A percentile compares a stretch with the other conserved stretches of the same genome.
Conservation (phyloP, 2,888 invertebrate genomes). For the Rhagium mordax region DNA sequence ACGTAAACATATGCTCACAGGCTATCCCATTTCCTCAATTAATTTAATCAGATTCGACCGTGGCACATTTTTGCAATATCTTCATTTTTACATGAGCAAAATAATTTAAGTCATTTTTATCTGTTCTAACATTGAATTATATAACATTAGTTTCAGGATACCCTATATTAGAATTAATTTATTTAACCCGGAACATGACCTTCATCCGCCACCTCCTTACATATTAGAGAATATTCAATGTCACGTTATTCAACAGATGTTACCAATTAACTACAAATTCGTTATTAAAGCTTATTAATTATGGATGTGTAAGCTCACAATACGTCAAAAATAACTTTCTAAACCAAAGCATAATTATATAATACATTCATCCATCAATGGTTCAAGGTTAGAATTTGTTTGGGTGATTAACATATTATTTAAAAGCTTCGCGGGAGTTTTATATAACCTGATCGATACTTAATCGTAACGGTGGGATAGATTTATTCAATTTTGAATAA, state of each 20-base stretch:
- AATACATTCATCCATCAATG: slow-evolving; percentile 14
- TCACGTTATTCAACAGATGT: slow-evolving; percentile 18
- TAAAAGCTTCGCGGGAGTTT: slow-evolving; percentile 9
- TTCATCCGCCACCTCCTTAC: neutral
- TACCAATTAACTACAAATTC: slow-evolving; percentile 19
- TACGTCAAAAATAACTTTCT: slow-evolving; percentile 18
- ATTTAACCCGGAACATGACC: neutral
- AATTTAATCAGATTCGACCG: too few relatives aligned
- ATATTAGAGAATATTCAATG: neutral
- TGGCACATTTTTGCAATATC: too few relatives aligned
- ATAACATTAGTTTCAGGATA: too few relatives aligned
- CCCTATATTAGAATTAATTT: slow-evolving; percentile 1
- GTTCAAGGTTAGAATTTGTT: slow-evolving; percentile 25
- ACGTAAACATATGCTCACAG: too few relatives aligned
- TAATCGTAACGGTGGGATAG: neutral
- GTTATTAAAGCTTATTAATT: slow-evolving; percentile 10
- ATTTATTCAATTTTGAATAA: slow-evolving; percentile 4
- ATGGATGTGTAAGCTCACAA: slow-evolving; percentile 2
- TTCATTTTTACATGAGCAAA: too few relatives aligned
- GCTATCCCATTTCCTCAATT: too few relatives aligned
- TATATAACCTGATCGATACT: slow-evolving; percentile 7
- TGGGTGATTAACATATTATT: slow-evolving; percentile 12
- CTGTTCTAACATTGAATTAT: too few relatives aligned
- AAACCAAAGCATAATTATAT: slow-evolving; percentile 5
- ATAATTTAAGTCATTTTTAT: too few relatives aligned